A percentile compares a stretch with the other conserved stretches of the same genome.
Evolutionary conservation across 2,113 vertebrate genomes (phyloP).

Genomic region (Bungarus multicinctus): DNA sequence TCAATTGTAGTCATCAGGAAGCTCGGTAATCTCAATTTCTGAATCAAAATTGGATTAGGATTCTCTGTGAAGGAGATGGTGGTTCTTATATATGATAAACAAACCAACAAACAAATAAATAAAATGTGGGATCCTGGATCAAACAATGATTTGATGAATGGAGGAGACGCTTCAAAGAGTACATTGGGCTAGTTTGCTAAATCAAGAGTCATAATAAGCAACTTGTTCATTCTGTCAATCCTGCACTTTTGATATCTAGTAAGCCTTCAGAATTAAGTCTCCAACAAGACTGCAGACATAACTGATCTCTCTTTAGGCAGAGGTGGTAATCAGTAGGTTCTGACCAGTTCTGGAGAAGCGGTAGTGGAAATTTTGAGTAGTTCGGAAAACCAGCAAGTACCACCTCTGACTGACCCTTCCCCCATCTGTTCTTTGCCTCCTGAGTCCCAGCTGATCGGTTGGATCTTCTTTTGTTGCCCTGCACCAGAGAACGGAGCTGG

Average conservation of each 20-base stretch:
- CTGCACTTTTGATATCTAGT: neutral
- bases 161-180: neutral
- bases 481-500: no score
- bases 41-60: neutral
- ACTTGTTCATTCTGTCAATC: neutral
- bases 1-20: neutral
- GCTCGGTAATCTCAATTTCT: neutral
- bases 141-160: neutral
- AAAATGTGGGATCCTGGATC: neutral
- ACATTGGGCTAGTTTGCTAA: neutral
- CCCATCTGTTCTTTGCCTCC: no score
- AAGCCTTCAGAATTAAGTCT: neutral
- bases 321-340: no score
- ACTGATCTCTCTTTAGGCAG: neutral
- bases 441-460: no score
- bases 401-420: no score
- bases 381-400: no score
- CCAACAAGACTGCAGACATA: neutral
- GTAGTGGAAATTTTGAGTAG: no score
- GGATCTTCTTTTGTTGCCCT: no score
- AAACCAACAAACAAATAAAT: no score
- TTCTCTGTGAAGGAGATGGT: neutral
- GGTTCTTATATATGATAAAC: no score
- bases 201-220: neutral
- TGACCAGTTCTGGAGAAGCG: no score